A percentile compares a stretch with the other conserved stretches of the same genome.
Evolutionary conservation across 2,113 vertebrate species (phyloP).

Genomic region (Prunella himalayana): DNA sequence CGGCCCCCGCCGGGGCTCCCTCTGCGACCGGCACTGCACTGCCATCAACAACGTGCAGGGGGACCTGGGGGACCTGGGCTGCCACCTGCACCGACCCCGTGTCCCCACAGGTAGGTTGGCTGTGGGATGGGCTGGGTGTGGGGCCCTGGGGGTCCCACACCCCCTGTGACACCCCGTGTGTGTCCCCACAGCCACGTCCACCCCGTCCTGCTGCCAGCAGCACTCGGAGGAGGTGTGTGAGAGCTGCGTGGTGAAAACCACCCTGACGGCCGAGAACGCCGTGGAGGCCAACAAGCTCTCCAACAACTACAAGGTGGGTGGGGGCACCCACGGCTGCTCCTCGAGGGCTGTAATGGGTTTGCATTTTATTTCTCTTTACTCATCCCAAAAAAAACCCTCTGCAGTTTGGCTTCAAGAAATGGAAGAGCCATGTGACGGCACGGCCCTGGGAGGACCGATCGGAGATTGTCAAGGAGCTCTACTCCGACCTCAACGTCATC

Average conservation of each 20-base stretch:
- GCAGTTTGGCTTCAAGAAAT: conserved; percentile 91
- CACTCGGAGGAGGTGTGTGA: conserved; percentile 70
- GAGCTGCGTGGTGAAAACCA: conserved; percentile 72
- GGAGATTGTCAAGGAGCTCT: conserved; percentile 80
- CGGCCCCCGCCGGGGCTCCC: conserved; percentile 34
- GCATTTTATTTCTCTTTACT: accelerated
- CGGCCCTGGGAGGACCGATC: conserved; percentile 82
- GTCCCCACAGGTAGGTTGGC: neutral
- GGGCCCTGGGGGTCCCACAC: accelerated
- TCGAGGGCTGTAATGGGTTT: accelerated
- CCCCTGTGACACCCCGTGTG: accelerated
- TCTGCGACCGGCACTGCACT: conserved; percentile 53
- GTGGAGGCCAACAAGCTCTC: conserved; percentile 84
- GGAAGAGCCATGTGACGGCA: conserved; percentile 85
- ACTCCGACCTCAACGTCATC: conserved; percentile 79
- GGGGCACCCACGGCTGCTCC: neutral
- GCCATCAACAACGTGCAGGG: conserved; percentile 33
- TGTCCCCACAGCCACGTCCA: conserved; percentile 4
- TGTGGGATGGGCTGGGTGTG: accelerated
- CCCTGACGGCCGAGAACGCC: conserved; percentile 77
- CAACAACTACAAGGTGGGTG: conserved; percentile 82
- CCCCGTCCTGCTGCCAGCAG: conserved; percentile 5
- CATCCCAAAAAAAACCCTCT: accelerated
- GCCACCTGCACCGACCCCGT: conserved; percentile 45
- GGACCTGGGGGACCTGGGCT: conserved; percentile 40